phyloP scores from a whole-genome alignment of 2,888 invertebrate species.

The Limnephilus auricula region DNA sequence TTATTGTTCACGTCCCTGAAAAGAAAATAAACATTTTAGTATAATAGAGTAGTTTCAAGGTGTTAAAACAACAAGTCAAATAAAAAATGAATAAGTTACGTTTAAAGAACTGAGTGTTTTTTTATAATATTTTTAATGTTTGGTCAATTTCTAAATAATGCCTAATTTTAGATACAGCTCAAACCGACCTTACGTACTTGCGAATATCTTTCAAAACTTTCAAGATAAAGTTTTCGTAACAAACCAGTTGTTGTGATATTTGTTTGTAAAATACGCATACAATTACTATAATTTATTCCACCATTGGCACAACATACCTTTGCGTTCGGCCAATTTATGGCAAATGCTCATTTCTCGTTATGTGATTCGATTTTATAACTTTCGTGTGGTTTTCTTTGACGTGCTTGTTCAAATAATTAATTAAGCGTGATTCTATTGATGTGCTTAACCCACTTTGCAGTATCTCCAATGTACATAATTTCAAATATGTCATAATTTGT shows the following conservation, averaged over 20 bases:
- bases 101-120: background rate
- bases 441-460: background rate
- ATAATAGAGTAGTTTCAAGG: too few relatives aligned
- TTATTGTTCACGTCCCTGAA: slow-evolving; percentile 74
- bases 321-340: slow-evolving; percentile 15
- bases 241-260: background rate
- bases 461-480: background rate
- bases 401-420: background rate
- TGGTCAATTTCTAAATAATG: background rate
- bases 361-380: slow-evolving; percentile 10
- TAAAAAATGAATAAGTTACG: background rate
- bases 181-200: background rate
- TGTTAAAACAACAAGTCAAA: too few relatives aligned
- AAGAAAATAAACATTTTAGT: background rate
- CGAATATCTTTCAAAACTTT: background rate
- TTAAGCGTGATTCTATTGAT: background rate
- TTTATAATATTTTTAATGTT: background rate
- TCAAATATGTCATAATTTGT: background rate
- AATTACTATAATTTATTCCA: background rate
- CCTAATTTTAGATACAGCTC: background rate
- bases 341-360: background rate
- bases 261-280: background rate
- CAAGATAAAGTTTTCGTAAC: slow-evolving; percentile 2
- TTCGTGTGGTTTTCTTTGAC: background rate
- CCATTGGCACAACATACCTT: background rate